phyloP scores from a whole-genome alignment of 1,140 invertebrate genomes.

The Zaprionus capensis region DNA sequence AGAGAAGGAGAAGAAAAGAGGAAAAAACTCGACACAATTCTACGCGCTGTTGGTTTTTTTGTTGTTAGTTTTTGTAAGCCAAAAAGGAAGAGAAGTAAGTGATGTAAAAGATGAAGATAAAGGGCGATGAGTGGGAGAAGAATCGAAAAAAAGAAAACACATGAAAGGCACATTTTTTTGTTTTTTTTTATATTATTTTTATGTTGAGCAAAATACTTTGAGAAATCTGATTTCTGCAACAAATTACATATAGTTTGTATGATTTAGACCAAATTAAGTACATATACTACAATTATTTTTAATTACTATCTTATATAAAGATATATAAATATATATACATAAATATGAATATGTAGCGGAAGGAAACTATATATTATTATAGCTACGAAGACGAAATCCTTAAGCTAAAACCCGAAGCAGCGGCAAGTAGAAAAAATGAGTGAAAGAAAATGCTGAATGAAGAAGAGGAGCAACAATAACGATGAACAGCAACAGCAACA shows the following conservation, averaged over 20 bases:
- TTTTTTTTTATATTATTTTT: constrained; percentile 28
- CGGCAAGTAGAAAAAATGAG: constrained; percentile 6
- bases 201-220: constrained; percentile 58
- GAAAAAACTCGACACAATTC: constrained; percentile 59
- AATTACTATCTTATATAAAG: not conserved
- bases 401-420: constrained; percentile 18
- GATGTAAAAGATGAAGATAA: not conserved
- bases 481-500: constrained; percentile 53
- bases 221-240: constrained; percentile 62
- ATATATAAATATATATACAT: constrained; percentile 18
- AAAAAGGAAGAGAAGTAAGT: constrained; percentile 25
- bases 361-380: not conserved
- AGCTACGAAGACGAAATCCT: constrained; percentile 8
- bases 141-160: constrained; percentile 9
- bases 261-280: constrained; percentile 53
- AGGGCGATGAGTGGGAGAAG: constrained; percentile 3
- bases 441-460: constrained; percentile 28
- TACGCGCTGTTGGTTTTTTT: constrained; percentile 67
- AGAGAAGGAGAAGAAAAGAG: not conserved
- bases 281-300: constrained; percentile 36
- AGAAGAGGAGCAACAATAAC: constrained; percentile 6
- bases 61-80: constrained; percentile 78
- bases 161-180: constrained; percentile 21
- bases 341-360: constrained; percentile 13
- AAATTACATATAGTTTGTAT: constrained; percentile 36